phyloP scores from a whole-genome alignment of 1,140 invertebrate species.

The Sarcophaga peregrina region DNA sequence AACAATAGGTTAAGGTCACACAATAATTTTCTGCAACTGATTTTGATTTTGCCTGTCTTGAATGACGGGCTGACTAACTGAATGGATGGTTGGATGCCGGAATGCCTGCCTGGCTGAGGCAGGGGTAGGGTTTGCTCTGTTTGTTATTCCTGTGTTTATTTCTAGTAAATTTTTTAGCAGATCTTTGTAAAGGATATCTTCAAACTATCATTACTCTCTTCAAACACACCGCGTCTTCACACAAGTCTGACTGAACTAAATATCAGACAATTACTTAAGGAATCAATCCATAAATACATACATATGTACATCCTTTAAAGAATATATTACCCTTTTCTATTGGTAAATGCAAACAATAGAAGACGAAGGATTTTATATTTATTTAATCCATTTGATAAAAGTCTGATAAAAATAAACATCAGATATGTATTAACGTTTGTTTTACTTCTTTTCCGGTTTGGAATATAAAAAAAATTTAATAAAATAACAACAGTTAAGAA shows the following conservation, averaged over 20 bases:
- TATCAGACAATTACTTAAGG: no score
- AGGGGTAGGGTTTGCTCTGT: no score
- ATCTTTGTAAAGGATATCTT: no score
- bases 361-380: not conserved
- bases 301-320: no score
- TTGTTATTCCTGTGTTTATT: no score
- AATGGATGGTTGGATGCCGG: not conserved
- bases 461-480: not conserved
- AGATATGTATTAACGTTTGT: not conserved
- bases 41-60: slow-evolving; percentile 22
- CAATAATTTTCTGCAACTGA: slow-evolving; percentile 33
- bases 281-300: no score
- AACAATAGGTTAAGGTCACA: not conserved
- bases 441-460: not conserved
- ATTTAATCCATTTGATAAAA: not conserved
- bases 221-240: no score
- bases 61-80: not conserved
- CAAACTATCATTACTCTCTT: no score
- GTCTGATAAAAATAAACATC: not conserved
- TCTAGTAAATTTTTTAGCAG: no score
- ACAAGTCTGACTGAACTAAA: no score
- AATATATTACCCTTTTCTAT: no score
- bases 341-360: not conserved
- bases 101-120: no score
- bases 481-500: not conserved